Percentiles rank a stretch among this genome's conserved stretches.
phyloP scores from a whole-genome alignment of 2,888 invertebrate genomes.

The Ormyrus pomaceus region DNA sequence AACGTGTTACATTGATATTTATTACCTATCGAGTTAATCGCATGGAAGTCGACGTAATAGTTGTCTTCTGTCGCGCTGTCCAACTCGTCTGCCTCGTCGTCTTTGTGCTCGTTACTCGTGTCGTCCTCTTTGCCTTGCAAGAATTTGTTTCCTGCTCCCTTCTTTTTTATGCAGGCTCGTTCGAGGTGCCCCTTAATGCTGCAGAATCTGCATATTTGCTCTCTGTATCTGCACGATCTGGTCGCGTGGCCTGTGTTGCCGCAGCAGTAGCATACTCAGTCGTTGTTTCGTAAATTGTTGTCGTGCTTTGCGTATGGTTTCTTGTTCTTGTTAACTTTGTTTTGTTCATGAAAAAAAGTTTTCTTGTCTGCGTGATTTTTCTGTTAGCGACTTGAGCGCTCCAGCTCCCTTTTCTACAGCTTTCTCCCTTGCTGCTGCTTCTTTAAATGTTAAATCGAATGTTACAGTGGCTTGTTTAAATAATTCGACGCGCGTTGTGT shows the following conservation, averaged over 20 bases:
- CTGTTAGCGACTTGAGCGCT: too few species aligned
- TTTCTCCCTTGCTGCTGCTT: too few species aligned
- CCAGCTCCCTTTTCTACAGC: too few species aligned
- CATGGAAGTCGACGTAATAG: background rate
- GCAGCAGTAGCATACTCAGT: background rate
- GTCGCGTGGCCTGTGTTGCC: conserved; percentile 3
- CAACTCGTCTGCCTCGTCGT: background rate
- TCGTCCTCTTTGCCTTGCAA: conserved; percentile 29
- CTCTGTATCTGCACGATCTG: conserved; percentile 34
- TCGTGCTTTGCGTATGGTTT: too few species aligned
- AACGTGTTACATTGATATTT: background rate
- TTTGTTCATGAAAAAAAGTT: too few species aligned
- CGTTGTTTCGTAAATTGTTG: too few species aligned
- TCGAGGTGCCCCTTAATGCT: conserved; percentile 47
- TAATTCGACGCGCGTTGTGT: too few species aligned
- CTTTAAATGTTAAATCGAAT: too few species aligned
- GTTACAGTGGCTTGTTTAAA: background rate
- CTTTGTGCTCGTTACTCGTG: background rate
- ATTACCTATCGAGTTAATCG: background rate
- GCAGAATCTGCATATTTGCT: conserved; percentile 40
- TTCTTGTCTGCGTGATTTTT: too few species aligned
- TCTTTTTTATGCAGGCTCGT: conserved; percentile 46
- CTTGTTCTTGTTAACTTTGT: too few species aligned
- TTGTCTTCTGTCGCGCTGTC: too few species aligned
- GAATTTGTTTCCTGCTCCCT: conserved; percentile 27